A percentile compares a stretch with the other conserved stretches of the same genome.
Evolutionary conservation across 2,797 vertebrate species (phyloP).

Genomic region (Choloepus didactylus): DNA sequence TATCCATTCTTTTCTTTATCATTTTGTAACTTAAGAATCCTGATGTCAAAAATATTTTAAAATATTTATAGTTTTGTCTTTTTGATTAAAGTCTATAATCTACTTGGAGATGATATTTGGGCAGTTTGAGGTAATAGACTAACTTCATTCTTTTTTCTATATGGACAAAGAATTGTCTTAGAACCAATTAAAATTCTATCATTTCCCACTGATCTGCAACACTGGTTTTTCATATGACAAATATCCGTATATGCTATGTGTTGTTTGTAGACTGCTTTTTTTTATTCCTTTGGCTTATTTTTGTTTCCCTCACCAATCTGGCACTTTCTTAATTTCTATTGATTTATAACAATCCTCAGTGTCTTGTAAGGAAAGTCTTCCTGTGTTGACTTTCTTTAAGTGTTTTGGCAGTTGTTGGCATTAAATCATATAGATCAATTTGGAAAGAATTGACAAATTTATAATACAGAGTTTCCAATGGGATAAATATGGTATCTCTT

Average conservation of each 20-base stretch:
- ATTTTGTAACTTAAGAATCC: background rate
- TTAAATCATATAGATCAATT: background rate
- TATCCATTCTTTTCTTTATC: background rate
- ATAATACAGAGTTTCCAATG: background rate
- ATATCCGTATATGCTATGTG: background rate
- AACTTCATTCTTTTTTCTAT: background rate
- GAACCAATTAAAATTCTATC: background rate
- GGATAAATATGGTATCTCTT: background rate
- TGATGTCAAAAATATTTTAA: background rate
- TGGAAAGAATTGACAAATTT: slow-evolving; percentile 1
- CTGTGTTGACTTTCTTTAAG: background rate
- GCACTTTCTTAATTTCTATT: background rate
- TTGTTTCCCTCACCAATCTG: background rate
- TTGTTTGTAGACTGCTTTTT: background rate
- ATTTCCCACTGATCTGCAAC: background rate
- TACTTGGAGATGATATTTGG: background rate
- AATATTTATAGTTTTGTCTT: background rate
- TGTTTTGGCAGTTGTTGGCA: background rate
- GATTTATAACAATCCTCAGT: background rate
- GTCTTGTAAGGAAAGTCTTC: background rate
- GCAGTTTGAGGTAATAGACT: background rate
- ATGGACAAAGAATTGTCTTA: background rate
- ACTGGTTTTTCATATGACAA: background rate
- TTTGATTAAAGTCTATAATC: background rate
- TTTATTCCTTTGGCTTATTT: background rate